A percentile compares a stretch with the other conserved stretches of the same genome.
phyloP scores from a whole-genome alignment of 2,113 vertebrate species.

The Raja brachyura region DNA sequence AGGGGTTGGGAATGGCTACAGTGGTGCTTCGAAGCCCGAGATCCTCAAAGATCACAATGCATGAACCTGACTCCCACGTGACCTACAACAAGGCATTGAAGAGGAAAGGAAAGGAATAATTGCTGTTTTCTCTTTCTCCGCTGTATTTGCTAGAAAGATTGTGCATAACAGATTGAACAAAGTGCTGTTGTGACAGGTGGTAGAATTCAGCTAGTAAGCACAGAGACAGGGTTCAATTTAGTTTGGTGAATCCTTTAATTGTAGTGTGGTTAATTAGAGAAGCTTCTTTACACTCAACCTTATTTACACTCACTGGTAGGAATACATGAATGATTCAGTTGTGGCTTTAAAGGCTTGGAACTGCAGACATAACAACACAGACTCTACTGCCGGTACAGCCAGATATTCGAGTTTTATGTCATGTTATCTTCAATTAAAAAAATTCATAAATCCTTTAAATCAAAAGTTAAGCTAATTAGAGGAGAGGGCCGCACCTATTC shows the following conservation, averaged over 20 bases:
- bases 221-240: conserved; percentile 99
- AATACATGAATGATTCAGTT: conserved; percentile 87
- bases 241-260: conserved; percentile 99
- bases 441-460: conserved; percentile 79
- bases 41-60: conserved; percentile 79
- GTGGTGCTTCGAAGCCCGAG: conserved; percentile 61
- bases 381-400: conserved; percentile 72
- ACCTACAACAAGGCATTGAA: conserved; percentile 93
- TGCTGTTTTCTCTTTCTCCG: conserved; percentile 92
- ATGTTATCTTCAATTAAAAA: conserved; percentile 78
- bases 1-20: conserved; percentile 44
- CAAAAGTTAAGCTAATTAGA: conserved; percentile 99
- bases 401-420: conserved; percentile 80
- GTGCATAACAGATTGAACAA: conserved; percentile 97
- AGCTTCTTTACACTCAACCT: conserved; percentile 84
- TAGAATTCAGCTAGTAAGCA: conserved; percentile 96
- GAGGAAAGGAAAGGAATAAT: conserved; percentile 98
- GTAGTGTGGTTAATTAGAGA: conserved; percentile 99
- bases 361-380: conserved; percentile 60
- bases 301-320: conserved; percentile 87
- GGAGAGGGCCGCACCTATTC: conserved; percentile 89
- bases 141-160: conserved; percentile 90
- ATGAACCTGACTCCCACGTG: conserved; percentile 84
- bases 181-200: conserved; percentile 99
- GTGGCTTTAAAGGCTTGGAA: conserved; percentile 81